Base-by-base conservation (phyloP, 2,888 invertebrate genomes). In the Drosophila histrio region DNA sequence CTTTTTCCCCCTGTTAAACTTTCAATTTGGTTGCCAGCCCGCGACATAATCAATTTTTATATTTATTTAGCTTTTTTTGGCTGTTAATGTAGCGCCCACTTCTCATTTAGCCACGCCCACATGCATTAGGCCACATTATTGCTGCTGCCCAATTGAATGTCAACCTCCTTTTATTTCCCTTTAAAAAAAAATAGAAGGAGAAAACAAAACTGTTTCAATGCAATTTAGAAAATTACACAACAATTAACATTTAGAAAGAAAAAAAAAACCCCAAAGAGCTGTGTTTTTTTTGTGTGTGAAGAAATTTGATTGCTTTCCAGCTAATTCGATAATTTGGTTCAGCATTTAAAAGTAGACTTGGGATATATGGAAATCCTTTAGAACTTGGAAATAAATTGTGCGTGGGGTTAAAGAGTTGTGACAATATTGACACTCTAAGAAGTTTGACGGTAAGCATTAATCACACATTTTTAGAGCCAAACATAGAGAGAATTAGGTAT, bases 21-120 rank as follows among this genome's bases (percentile, higher is more conserved):
- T 82, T 82, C 83, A 81, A 85, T 85, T 70, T 78, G 47, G 30
- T 47, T 60, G 58, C 19, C 76, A 38, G 57, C 47, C 54, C 52
- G 70, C 70, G 58, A 77, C 62, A 67, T 83, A 82, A 87, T 82
- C 82, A 76, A 82, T 87, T 82, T 87, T 87, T 73, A 85, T 85
- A 79, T 80, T 85, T 77, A 70, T 82, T 87, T 73, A 65, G 70
- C 75, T 67, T 81, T 75, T 26, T 36, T 47, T 47, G 76, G 76
- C 72, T 46, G 52, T 71, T 76, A 65, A 76, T 65, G 64, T 38
- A 22, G 53, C 76, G 71, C 76, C 76, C 76, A 60, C 58, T 56
- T 56, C 53, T 22, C 53, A 22, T 53, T 53, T 46, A 9, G 71
- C 70, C 72, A 57, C 71, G 76, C 76, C 72, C 63, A 53, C 62